Base-by-base conservation (phyloP, 30 jellyfish, hydroid and myxozoan genomes). In the Phacellophora camtschatica region DNA sequence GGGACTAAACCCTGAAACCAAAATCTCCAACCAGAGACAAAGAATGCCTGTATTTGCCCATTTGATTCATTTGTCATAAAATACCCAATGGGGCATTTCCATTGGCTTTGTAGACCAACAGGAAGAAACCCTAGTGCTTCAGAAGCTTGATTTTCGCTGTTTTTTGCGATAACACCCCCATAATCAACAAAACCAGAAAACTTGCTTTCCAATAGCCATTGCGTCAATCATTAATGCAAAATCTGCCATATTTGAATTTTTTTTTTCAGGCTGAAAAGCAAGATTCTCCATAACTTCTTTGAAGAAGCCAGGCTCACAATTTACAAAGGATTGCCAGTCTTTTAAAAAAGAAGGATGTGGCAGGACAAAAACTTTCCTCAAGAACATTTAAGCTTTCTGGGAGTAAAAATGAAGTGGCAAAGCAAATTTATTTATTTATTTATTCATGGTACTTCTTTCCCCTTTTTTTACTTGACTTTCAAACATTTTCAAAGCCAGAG, bases 1-100 rank as follows among this genome's bases (percentile, higher is more conserved):
- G 37, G 31, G 35, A 73, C 0, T 24, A 61, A 6, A 73, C 84
- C 6, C 50, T 45, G 16, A 71, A 29, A 0, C 81, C 86, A 49
- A 61, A 78, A 4, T 73, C 86, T 37, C n/a, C 62, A 13, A 81
- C 39, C 16, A 49, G 30, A 5, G 25, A 51, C 31, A 15, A 49
- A 46, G 18, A 49, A 81, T 11, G 27, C 37, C 35, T 74, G 87
- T 4, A 55, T 81, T 28, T 74, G 27, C 0, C 81, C 76, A 50
- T 35, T 4, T 12, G 12, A 4, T 29, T 74, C 53, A 20, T 74
- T 24, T 8, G 24, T 55, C 59, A 75, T 20, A 39, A 75, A 75
- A 16, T 53, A 75, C 10, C 67, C 65, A 8, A 75, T 75, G 12
- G 88, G 85, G 34, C 85, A 72, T 46, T 75, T 75, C 88, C 88